These are phyloP conservation scores for Falco peregrinus DNA, from an alignment of 2,797 vertebrate species.

Conservation along the genomic window DNA sequence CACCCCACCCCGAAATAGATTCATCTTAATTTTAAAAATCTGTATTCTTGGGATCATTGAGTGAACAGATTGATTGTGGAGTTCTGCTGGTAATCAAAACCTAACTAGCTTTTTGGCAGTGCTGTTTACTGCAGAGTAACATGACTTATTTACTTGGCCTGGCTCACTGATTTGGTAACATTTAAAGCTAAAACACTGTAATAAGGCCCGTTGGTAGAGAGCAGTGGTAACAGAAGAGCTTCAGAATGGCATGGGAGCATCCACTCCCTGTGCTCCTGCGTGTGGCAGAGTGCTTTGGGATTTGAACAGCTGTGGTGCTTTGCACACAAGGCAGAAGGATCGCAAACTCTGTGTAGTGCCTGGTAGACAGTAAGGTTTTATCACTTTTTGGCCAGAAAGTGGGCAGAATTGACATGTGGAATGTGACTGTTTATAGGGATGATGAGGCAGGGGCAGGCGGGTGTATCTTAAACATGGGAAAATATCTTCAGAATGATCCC, in stretches of 20 bases:
- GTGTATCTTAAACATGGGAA: not conserved
- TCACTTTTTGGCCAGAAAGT: not conserved
- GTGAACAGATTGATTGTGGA: conserved; percentile 64
- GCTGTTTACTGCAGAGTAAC: conserved; percentile 53
- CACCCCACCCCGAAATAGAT: conserved; percentile 31
- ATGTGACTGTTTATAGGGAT: not conserved
- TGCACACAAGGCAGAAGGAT: not conserved
- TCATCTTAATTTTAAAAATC: conserved; percentile 67
- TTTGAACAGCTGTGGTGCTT: not conserved
- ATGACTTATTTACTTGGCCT: conserved; percentile 63
- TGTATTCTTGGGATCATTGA: conserved; percentile 66
- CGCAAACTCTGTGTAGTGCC: not conserved
- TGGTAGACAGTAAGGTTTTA: not conserved
- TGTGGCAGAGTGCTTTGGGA: not conserved
- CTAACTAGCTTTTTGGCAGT: conserved; percentile 65
- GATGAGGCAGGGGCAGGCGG: not conserved
- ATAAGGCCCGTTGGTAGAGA: not conserved
- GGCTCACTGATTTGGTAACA: conserved; percentile 66
- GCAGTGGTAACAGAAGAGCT: not conserved
- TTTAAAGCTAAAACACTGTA: conserved; percentile 56
- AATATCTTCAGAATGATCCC: not conserved
- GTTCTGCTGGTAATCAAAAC: conserved; percentile 66
- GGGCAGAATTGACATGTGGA: not conserved
- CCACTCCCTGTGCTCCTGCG: rapidly evolving
- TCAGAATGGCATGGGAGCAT: not conserved